Evolutionary conservation across 2,113 vertebrate genomes (phyloP).

Genomic region (Propithecus coquereli): DNA sequence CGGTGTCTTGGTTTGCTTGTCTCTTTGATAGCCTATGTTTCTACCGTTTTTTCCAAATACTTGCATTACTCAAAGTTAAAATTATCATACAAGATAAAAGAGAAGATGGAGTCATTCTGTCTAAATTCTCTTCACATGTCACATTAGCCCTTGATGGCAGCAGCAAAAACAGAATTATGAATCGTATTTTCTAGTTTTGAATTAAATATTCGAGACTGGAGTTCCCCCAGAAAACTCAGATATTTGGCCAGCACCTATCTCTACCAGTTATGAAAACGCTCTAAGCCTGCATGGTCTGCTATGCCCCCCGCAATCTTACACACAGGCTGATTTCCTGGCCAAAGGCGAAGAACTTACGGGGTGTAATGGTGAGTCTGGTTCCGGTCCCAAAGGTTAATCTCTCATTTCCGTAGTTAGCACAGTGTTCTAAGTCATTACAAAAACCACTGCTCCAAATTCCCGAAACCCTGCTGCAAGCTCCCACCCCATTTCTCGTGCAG

Average conservation of each 20-base stretch:
- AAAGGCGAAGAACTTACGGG: slow-evolving; percentile 64
- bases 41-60: not conserved
- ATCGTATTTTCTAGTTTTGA: slow-evolving; percentile 51
- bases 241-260: not conserved
- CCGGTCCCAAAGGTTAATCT: slow-evolving; percentile 60
- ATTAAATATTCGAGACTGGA: slow-evolving; percentile 47
- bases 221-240: slow-evolving; percentile 6
- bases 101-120: slow-evolving; percentile 24
- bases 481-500: not conserved
- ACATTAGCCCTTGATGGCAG: not conserved
- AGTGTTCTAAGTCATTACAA: slow-evolving; percentile 43
- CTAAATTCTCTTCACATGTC: slow-evolving; percentile 21
- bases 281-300: not conserved
- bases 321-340: not conserved
- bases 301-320: not conserved
- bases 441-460: slow-evolving; percentile 27
- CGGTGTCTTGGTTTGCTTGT: not conserved
- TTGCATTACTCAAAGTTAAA: slow-evolving; percentile 18
- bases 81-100: slow-evolving; percentile 33
- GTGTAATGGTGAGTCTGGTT: slow-evolving; percentile 60
- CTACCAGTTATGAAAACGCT: not conserved
- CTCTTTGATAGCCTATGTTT: slow-evolving; percentile 34
- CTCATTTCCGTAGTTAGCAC: not conserved
- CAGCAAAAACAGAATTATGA: slow-evolving; percentile 34
- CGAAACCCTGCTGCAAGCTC: not conserved